Evolutionary conservation across 2,797 vertebrate genomes (phyloP).

Genomic region (Rousettus madagascariensis): DNA sequence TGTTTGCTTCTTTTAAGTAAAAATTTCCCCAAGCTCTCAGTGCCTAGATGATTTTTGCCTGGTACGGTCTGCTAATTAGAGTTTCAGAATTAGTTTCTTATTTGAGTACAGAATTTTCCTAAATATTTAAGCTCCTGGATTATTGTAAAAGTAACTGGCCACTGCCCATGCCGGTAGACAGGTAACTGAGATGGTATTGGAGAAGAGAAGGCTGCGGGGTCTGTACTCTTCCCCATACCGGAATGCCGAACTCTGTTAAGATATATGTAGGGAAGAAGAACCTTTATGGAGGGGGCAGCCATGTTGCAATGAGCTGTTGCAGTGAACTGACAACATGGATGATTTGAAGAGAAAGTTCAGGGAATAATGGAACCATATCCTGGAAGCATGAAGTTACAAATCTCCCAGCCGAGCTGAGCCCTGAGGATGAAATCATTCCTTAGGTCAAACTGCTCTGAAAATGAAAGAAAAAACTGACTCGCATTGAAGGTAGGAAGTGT

Average conservation of each 20-base stretch:
- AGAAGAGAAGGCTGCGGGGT: background rate
- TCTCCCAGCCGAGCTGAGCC: background rate
- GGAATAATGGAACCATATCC: background rate
- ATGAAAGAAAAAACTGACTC: background rate
- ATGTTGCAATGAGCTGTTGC: background rate
- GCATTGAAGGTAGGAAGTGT: background rate
- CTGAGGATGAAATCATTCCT: background rate
- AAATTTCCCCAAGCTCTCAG: background rate
- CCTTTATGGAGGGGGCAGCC: background rate
- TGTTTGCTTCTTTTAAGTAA: slow-evolving; percentile 39
- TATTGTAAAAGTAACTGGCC: background rate
- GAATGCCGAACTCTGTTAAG: background rate
- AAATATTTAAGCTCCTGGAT: background rate
- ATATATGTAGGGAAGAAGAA: background rate
- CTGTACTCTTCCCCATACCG: background rate
- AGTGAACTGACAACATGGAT: background rate
- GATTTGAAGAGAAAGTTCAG: background rate
- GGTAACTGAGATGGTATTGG: background rate
- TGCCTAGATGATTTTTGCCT: slow-evolving; percentile 35
- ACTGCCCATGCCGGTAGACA: background rate
- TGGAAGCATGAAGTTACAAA: background rate
- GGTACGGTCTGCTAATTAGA: background rate
- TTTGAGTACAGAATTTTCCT: background rate
- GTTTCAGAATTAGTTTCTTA: slow-evolving; percentile 43
- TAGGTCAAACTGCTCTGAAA: slow-evolving; percentile 10